Base-by-base conservation (phyloP, 2,888 invertebrate genomes). In the Drosophila phalerata region DNA sequence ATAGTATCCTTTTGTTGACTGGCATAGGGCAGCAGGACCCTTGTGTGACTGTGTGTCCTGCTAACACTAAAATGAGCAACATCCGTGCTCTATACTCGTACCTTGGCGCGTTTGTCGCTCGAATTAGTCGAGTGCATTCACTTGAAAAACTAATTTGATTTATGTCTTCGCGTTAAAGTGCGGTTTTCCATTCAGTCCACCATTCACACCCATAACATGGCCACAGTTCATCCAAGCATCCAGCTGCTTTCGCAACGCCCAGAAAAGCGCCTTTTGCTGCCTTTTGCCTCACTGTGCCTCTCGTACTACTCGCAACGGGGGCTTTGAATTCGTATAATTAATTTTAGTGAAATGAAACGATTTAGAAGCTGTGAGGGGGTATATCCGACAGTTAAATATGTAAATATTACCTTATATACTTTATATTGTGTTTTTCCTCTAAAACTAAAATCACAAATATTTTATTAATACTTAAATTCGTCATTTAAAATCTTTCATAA, bases 91-190 rank as follows among this genome's bases (percentile, higher is more conserved):
- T 49, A 56, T 57, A 69, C 68, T 61, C 68, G 55, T 69, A 73
- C 68, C 67, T 80, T 77, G 72, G 73, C 69, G 48, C 73, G 66
- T 38, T 78, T 71, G 70, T 70, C 69, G 69, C 77, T 69, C 67
- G 88, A 81, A 85, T 84, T 87, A 82, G 89, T 87, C 81, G 82
- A 85, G 88, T 90, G 89, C 85, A 88, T 79, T 88, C 87, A 78
- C 76, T 77, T 73, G 89, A 86, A 86, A 85, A 89, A 90, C 81
- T 88, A 81, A 90, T 90, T 90, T 90, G 90, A 90, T 90, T 90
- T 90, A 90, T 90, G 90, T 79, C 74, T 79, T 77, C 78, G 73
- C 75, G 84, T 78, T 81, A 77, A 76, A 77, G 86, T 81, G 76
- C 69, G 78, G 73, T 71, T 79, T 76, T 76, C 73, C 73, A 69